Percentiles rank a stretch among this genome's conserved stretches.
Evolutionary conservation across 2,888 invertebrate species (phyloP).

Genomic region (Macrosiphum euphorbiae): DNA sequence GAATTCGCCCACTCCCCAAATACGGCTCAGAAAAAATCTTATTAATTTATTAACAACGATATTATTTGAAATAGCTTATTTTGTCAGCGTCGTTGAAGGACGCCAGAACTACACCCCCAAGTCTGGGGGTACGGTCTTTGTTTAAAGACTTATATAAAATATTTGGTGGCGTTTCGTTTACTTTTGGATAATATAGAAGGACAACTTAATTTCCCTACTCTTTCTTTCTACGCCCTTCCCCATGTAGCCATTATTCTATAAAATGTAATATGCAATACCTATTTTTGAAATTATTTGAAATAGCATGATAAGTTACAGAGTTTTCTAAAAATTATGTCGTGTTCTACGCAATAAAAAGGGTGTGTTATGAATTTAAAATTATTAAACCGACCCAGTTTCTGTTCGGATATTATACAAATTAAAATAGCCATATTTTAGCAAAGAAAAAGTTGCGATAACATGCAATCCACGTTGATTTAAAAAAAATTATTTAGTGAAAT

Average conservation of each 20-base stretch:
- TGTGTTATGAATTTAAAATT: slow-evolving; percentile 16
- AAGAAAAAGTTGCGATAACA: neutral
- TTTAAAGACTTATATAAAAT: neutral
- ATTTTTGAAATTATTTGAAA: slow-evolving; percentile 4
- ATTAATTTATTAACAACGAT: neutral
- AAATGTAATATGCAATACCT: neutral
- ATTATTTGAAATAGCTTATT: neutral
- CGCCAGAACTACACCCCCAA: neutral
- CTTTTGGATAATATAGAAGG: neutral
- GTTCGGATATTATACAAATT: neutral
- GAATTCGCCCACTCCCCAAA: no score
- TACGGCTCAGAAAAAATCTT: no score
- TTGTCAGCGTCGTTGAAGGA: neutral
- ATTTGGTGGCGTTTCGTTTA: neutral
- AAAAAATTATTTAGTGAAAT: neutral
- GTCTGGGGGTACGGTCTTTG: neutral
- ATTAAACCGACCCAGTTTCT: slow-evolving; percentile 43
- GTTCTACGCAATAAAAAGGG: neutral
- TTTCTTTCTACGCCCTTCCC: neutral
- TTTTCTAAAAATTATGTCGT: neutral
- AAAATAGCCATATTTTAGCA: neutral
- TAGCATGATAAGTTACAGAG: slow-evolving; percentile 12
- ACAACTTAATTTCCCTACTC: neutral
- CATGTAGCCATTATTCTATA: neutral
- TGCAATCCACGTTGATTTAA: neutral